A percentile compares a stretch with the other conserved stretches of the same genome.
These are phyloP conservation scores for Crioceris asparagi DNA, from an alignment of 2,888 invertebrate genomes.

Conservation along the genomic window DNA sequence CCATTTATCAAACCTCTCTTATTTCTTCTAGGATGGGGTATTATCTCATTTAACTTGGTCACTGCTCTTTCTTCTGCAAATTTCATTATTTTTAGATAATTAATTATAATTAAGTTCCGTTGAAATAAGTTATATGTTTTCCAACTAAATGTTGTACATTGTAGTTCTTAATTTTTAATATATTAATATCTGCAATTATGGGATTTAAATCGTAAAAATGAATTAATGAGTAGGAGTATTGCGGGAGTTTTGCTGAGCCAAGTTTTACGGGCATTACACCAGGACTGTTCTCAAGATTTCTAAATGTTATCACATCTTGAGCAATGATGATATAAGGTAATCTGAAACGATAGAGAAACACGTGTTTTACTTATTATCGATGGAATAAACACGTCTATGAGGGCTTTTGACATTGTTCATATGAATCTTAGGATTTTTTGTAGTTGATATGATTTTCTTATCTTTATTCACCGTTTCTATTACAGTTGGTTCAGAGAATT, in stretches of 20 bases:
- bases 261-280: background rate
- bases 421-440: background rate
- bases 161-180: background rate
- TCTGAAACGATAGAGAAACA: background rate
- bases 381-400: background rate
- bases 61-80: background rate
- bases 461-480: background rate
- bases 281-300: background rate
- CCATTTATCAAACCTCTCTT: slow-evolving; percentile 1
- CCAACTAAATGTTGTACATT: background rate
- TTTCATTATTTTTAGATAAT: background rate
- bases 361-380: background rate
- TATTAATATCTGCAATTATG: background rate
- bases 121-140: background rate
- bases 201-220: background rate
- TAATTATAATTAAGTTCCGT: background rate
- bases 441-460: background rate
- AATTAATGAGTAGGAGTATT: background rate
- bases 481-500: background rate
- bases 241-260: background rate
- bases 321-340: background rate
- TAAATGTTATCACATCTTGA: background rate
- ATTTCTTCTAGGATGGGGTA: background rate
- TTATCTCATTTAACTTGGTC: background rate
- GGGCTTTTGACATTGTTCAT: background rate